phyloP scores from a whole-genome alignment of 2,113 vertebrate genomes.

The Carettochelys insculpta region DNA sequence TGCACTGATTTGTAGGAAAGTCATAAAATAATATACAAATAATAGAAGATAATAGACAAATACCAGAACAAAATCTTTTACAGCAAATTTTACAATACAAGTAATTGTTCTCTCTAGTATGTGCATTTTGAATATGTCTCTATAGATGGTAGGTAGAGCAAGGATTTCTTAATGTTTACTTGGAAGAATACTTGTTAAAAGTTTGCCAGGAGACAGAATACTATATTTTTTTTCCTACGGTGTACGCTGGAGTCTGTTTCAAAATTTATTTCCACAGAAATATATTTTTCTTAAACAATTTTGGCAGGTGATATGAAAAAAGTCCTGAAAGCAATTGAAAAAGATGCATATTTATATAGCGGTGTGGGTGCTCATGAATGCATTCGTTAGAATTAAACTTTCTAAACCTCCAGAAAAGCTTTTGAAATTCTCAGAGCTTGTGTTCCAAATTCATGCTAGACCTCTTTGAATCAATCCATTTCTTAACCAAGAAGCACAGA shows the following conservation, averaged over 20 bases:
- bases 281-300: constrained; percentile 6
- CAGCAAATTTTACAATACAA: not conserved
- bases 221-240: not conserved
- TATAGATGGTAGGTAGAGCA: not conserved
- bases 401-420: not conserved
- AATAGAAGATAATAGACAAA: not conserved
- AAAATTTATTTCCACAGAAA: not conserved
- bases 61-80: not conserved
- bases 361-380: not conserved
- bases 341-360: not conserved
- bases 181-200: not conserved
- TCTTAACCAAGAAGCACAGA: not conserved
- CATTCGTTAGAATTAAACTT: not conserved
- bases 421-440: not conserved
- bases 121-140: constrained; percentile 6
- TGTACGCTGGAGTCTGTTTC: constrained; percentile 1
- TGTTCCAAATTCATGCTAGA: not conserved
- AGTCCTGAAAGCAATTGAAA: constrained; percentile 20
- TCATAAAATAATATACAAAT: not conserved
- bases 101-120: not conserved
- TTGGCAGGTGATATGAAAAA: not conserved
- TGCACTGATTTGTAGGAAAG: not conserved
- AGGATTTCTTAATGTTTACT: not conserved
- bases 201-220: not conserved
- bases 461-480: not conserved